Evolutionary conservation across 2,797 vertebrate genomes (phyloP), one percentile per base, ranked within the genome.

Genomic region (Cossypha caffra): DNA sequence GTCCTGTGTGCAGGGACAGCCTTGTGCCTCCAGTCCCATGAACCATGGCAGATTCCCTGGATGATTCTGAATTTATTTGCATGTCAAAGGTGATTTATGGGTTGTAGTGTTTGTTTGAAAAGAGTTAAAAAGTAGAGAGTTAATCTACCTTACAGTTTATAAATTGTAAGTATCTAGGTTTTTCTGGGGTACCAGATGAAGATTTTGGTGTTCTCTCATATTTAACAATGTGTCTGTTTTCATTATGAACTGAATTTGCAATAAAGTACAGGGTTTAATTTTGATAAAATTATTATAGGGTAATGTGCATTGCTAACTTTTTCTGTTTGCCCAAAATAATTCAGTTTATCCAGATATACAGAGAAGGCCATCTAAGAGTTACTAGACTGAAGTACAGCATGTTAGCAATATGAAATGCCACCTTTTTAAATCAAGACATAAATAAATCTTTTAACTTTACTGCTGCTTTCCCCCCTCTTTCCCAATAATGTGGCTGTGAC

Each of bases 11-110:
- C 8, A 6, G 72, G n/a, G 8, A 55, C 7, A 42, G 13, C 11
- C 21, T 45, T n/a, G 37, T 9, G 3, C 29, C 25, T 45, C 28
- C 50, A 9, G 1, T 20, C 5, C 5, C 0, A 0, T 6, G 37
- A 52, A 38, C 7, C 10, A 47, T 4, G 21, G 8, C 26, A n/a
- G 25, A 21, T 35, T 48, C 80, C 13, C 47, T 48, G 13, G 7
- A 4, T 11, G 26, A 7, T 11, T 57, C 47, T 15, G 16, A 29
- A 12, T 52, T 68, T 68, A 21, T 73, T 84, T 47, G 18, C 0
- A 0, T 25, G 24, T 42, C 42, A 61, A 57, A 50, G 5, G 18
- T 0, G 0, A 51, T 66, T 51, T 47, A 24, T 48, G 9, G 14
- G 28, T 38, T 9, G 15, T 16, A 24, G 25, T 7, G 2, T 37